Base-by-base conservation (phyloP, 2,113 vertebrate species). In the Lichenostomus cassidix region DNA sequence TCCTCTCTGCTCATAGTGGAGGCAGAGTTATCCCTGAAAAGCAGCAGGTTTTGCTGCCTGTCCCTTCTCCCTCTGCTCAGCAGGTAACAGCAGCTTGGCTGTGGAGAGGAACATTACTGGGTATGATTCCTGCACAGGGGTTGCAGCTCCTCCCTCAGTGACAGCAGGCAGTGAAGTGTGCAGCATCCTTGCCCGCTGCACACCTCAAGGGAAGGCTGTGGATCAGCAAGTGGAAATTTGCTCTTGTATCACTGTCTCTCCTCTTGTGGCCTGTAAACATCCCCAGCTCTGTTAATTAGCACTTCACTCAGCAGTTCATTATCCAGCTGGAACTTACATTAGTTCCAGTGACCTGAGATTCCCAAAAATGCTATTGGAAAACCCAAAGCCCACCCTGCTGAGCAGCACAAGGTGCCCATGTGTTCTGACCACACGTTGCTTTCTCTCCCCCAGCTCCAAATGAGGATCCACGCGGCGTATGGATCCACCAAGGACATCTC, bases 401-500 rank as follows among this genome's bases (percentile, higher is more conserved):
- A 59, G 83, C 84, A 39, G 86, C 33, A 6, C 0, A 0, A 42
- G 71, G 69, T 2, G 1, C n/a, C 75, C 15, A 1, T 16, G 31
- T 53, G 81, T 95, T 46, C 58, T 84, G 74, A 89, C 12, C 4
- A 0, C 1, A 1, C 19, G 79, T 37, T 82, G 27, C 87, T 35
- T 58, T 83, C 31, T 55, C 49, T 87, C 74, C 85, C 4, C 2
- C 84, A 99, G 99, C 98, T 99, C 78, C 98, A 99, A 78, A 99
- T 99, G 98, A 99, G 98, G 95, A 99, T 99, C 88, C 99, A 99
- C 7, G 99, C 99, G 0, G 99, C 99, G 1, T 99, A 99, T 0
- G 99, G 99, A 71, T 99, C 99, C 96, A 99, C 98, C 5, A 99
- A 99, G 97, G 99, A 99, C 94, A 99, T 99, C 96, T 99, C 99